phyloP scores from a whole-genome alignment of 1,140 invertebrate species.

The Bombus picipes region DNA sequence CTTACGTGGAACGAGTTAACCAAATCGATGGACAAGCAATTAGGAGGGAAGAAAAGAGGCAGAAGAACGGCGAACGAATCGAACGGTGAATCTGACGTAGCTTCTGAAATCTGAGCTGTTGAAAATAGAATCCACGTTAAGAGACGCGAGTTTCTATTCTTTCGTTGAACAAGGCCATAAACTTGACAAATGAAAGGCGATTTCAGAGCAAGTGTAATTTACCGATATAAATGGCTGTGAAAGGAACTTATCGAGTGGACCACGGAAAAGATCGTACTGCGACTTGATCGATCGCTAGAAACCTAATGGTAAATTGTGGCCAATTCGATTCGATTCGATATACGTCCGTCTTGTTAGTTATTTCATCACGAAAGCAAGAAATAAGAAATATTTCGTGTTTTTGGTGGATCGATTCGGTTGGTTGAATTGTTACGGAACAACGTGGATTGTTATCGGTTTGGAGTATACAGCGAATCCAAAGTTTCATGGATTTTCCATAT shows the following conservation, averaged over 20 bases:
- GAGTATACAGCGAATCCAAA: neutral
- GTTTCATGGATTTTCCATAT: neutral
- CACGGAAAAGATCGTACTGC: too few relatives aligned
- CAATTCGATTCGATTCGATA: neutral
- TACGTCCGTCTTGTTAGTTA: neutral
- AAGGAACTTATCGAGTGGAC: constrained; percentile 2
- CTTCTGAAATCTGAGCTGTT: too few relatives aligned
- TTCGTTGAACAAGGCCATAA: too few relatives aligned
- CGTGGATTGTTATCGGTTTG: neutral
- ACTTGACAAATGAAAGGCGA: neutral
- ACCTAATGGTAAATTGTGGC: neutral
- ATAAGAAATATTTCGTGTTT: neutral
- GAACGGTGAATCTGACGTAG: too few relatives aligned
- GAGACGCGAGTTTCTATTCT: too few relatives aligned
- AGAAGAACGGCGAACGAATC: too few relatives aligned
- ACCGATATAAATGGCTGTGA: constrained; percentile 35
- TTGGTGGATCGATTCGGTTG: neutral
- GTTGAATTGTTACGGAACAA: too few relatives aligned
- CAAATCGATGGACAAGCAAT: too few relatives aligned
- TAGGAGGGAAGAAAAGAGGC: too few relatives aligned
- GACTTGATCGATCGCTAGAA: too few relatives aligned
- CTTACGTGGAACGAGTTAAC: too few relatives aligned
- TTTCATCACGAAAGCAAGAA: neutral
- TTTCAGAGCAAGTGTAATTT: constrained; percentile 30
- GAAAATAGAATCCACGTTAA: too few relatives aligned